These are phyloP conservation scores for Melitaea cinxia DNA, from an alignment of 1,140 invertebrate genomes.

Conservation along the genomic window DNA sequence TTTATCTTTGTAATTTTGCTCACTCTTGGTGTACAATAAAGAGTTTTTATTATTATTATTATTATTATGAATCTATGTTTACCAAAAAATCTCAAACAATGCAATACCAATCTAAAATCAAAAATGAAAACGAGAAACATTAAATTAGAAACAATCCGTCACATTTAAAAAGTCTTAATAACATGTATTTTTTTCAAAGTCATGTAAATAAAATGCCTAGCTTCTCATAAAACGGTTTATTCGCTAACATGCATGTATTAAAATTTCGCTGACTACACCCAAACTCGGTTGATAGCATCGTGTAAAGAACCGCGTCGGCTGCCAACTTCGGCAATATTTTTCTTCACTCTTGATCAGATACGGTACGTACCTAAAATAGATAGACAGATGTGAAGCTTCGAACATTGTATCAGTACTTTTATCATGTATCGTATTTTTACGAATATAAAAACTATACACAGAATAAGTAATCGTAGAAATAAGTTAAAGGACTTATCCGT, in stretches of 20 bases:
- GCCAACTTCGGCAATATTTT: constrained; percentile 39
- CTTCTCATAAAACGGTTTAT: background rate
- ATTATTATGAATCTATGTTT: too few relatives aligned
- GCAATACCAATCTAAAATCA: too few relatives aligned
- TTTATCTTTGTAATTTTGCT: too few relatives aligned
- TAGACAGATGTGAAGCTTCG: constrained; percentile 26
- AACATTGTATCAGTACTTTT: constrained; percentile 23
- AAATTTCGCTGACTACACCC: constrained; percentile 45
- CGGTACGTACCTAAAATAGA: constrained; percentile 30
- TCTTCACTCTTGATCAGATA: constrained; percentile 32
- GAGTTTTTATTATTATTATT: too few relatives aligned
- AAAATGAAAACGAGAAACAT: too few relatives aligned
- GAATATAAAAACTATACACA: too few relatives aligned
- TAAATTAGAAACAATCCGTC: too few relatives aligned
- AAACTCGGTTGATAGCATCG: constrained; percentile 34
- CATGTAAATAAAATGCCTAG: background rate
- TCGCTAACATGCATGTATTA: constrained; percentile 43
- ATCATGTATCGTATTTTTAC: too few relatives aligned
- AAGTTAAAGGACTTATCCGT: too few relatives aligned
- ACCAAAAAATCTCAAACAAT: too few relatives aligned
- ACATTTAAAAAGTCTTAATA: background rate
- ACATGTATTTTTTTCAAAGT: background rate
- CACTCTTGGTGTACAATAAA: too few relatives aligned
- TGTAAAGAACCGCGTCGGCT: constrained; percentile 33
- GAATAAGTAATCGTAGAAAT: too few relatives aligned